These are phyloP conservation scores for Drosophila quinaria DNA, from an alignment of 2,888 invertebrate species.

Conservation along the genomic window DNA sequence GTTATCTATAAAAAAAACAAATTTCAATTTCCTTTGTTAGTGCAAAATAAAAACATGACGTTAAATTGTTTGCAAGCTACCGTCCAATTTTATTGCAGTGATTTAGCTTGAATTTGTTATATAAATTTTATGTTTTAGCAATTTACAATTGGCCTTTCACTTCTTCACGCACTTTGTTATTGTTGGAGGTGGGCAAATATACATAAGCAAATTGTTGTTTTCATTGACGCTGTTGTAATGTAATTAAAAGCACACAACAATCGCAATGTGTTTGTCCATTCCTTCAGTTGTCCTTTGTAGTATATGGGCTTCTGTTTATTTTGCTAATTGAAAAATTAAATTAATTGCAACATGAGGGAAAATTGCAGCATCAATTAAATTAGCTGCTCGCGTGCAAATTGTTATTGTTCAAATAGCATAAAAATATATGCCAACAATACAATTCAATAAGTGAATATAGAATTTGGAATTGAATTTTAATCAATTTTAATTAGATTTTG, in stretches of 20 bases:
- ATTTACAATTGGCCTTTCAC: conserved; percentile 8
- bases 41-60: background rate
- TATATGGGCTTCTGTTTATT: conserved; percentile 47
- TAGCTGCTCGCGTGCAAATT: conserved; percentile 8
- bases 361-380: conserved; percentile 31
- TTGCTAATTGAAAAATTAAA: conserved; percentile 67
- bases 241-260: conserved; percentile 58
- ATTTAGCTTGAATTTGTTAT: background rate
- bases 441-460: background rate
- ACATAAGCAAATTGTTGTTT: conserved; percentile 35
- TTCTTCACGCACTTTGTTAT: conserved; percentile 9
- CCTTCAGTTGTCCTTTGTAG: conserved; percentile 10
- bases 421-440: conserved; percentile 14
- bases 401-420: conserved; percentile 10
- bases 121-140: background rate
- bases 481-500: conserved; percentile 1
- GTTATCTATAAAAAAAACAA: background rate
- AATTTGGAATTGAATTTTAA: conserved; percentile 5
- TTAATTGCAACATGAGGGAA: conserved; percentile 34
- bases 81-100: background rate
- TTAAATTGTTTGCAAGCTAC: background rate
- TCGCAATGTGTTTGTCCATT: conserved; percentile 30
- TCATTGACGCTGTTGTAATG: conserved; percentile 39
- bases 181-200: conserved; percentile 28
- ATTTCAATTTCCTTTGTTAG: background rate